Base-by-base conservation (phyloP, 2,113 vertebrate genomes). In the Anguilla rostrata region DNA sequence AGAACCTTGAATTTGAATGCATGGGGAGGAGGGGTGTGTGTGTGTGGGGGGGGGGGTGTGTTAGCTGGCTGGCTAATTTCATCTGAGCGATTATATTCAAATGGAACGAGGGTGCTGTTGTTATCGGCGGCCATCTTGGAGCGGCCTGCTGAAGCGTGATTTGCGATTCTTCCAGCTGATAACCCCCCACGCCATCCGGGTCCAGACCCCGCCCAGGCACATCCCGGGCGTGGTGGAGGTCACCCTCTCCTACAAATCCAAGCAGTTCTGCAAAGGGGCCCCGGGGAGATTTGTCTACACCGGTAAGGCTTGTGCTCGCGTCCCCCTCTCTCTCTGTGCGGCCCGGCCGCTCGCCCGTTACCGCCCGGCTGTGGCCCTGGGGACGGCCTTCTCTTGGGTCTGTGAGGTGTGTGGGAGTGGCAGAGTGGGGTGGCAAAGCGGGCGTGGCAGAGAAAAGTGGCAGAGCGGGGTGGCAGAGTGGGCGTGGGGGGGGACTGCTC, bases 201-300 rank as follows among this genome's bases (percentile, higher is more conserved):
- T 97, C 87, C 96, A 97, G 93, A 97, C 96, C 82, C 96, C 96
- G 8, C 96, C 96, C 4, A 91, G 95, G 90, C 96, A 97, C 95
- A 97, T 97, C 91, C 96, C 96, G 29, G 96, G 96, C 86, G 96
- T 97, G 26, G 96, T 97, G 0, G 96, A 97, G 92, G 96, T 97
- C 88, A 97, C 96, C 78, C 94, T 97, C 5, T 97, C 96, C 91
- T 97, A 97, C 95, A 97, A 97, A 91, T 97, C 96, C 89, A 97
- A 97, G 93, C 96, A 96, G 92, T 97, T 97, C 95, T 97, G 96
- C 90, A 97, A 96, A 94, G 96, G 96, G 87, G 95, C 96, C 91
- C 96, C 96, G 0, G 96, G 96, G 82, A 93, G 96, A 81, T 97
- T 97, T 6, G 95, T 97, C 93, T 97, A 97, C 92, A 97, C 96